Evolutionary conservation across 2,797 vertebrate species (phyloP), one percentile per base, ranked within the genome.

Genomic region (Clarias platycephalus): DNA sequence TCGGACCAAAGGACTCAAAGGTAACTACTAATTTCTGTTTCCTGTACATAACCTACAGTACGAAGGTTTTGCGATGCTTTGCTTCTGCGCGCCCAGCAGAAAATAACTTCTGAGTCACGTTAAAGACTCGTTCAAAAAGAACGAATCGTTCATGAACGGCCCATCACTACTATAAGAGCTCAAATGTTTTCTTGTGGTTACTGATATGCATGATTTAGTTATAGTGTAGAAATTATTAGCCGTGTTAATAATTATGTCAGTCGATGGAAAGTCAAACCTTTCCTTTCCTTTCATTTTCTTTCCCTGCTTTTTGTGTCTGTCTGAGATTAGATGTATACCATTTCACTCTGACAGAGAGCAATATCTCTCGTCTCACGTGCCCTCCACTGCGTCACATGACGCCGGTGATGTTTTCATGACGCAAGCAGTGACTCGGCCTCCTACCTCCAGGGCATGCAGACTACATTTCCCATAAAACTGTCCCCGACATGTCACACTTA

Each of bases 341-440:
- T 70, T 62, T 58, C 37, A 55, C 31, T 67, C 28, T 28, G 75
- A 80, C 75, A 80, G 68, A 31, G 55, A 28, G 70, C 74, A 44
- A 24, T 64, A 24, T 24, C 53, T 34, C 86, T 84, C 76, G 37
- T 70, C 40, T 55, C 79, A 58, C 6, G 58, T 44, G 80, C 71
- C 74, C 53, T 66, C 18, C 26, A 66, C 40, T 80, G 77, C 62
- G 40, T 66, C 40, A 80, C 60, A 64, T 55, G 58, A 83, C 44
- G 60, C n/a, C 70, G 75, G 34, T 28, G 60, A 83, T 82, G 84
- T 76, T 49, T 81, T 71, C 63, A 31, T 87, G 89, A 90, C 70
- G 81, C 67, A 74, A 82, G 22, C 49, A 15, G 63, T 86, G 86
- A 89, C 77, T 88, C 88, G 87, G 83, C 83, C 80, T 37, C 79